These are phyloP conservation scores for Leguminivora glycinivorella DNA, from an alignment of 1,140 invertebrate genomes.

Conservation along the genomic window DNA sequence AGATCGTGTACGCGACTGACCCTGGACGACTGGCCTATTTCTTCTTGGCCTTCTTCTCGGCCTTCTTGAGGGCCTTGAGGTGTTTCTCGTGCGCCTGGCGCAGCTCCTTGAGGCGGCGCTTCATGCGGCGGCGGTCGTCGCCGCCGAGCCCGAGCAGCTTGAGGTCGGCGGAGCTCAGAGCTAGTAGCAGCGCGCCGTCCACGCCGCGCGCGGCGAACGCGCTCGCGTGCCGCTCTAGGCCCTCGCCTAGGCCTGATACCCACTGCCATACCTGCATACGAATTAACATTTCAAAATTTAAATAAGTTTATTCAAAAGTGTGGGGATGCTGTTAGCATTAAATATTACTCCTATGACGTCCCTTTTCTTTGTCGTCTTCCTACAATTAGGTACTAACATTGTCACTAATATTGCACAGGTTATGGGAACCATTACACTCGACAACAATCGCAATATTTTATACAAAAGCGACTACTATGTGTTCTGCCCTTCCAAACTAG, in stretches of 20 bases:
- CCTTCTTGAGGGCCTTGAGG: conserved; percentile 90
- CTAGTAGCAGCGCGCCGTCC: conserved; percentile 88
- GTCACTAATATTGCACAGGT: no score
- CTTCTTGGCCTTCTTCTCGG: conserved; percentile 85
- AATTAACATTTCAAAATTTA: no score
- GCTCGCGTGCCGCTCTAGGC: conserved; percentile 90
- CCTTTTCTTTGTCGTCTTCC: no score
- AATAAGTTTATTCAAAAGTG: no score
- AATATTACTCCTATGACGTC: no score
- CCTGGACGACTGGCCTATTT: conserved; percentile 71
- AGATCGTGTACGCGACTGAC: background rate
- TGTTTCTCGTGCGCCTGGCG: conserved; percentile 89
- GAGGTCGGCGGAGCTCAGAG: conserved; percentile 92
- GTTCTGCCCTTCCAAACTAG: no score
- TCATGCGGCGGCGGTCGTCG: conserved; percentile 91
- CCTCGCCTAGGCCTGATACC: conserved; percentile 87
- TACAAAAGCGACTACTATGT: no score
- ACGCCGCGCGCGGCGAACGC: conserved; percentile 92
- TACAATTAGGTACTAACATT: no score
- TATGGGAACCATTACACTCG: no score
- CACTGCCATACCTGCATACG: conserved; percentile 89
- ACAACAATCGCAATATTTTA: no score
- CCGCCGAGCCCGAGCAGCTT: conserved; percentile 91
- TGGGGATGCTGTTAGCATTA: no score
- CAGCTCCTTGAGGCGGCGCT: conserved; percentile 93